These are phyloP conservation scores for Pteronotus mesoamericanus DNA, from an alignment of 2,797 vertebrate species.

Conservation along the genomic window DNA sequence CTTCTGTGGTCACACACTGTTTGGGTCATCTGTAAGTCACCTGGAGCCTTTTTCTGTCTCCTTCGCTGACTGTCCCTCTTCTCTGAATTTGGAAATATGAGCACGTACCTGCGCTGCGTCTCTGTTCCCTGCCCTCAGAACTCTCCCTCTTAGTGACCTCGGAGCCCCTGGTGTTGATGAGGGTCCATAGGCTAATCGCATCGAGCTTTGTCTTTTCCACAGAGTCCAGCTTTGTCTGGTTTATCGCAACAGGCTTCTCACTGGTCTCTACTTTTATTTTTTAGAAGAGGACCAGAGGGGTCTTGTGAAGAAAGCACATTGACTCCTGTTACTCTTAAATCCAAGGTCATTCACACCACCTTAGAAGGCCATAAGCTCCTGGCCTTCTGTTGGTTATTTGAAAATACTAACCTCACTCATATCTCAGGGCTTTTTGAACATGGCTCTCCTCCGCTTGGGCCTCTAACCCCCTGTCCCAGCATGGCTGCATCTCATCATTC, in stretches of 20 bases:
- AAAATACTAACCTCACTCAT: background rate
- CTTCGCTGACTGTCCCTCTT: background rate
- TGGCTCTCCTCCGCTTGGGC: background rate
- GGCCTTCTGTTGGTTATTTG: background rate
- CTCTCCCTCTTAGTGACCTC: background rate
- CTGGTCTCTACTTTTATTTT: background rate
- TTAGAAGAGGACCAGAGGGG: background rate
- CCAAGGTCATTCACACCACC: background rate
- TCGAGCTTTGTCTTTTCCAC: background rate
- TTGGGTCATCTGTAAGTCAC: background rate
- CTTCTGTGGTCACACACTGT: accelerated
- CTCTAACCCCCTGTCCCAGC: background rate
- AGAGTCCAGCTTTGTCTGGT: background rate
- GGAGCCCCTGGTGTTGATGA: background rate
- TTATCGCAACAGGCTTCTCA: background rate
- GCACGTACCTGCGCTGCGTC: background rate
- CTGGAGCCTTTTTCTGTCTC: background rate
- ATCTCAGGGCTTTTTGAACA: background rate
- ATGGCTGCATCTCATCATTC: background rate
- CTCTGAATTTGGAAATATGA: background rate
- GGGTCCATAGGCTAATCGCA: background rate
- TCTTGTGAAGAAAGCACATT: background rate
- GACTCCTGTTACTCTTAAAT: background rate
- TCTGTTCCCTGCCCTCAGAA: background rate
- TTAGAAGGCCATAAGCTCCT: background rate